phyloP scores from a whole-genome alignment of 2,797 vertebrate genomes.

The Moxostoma hubbsi region DNA sequence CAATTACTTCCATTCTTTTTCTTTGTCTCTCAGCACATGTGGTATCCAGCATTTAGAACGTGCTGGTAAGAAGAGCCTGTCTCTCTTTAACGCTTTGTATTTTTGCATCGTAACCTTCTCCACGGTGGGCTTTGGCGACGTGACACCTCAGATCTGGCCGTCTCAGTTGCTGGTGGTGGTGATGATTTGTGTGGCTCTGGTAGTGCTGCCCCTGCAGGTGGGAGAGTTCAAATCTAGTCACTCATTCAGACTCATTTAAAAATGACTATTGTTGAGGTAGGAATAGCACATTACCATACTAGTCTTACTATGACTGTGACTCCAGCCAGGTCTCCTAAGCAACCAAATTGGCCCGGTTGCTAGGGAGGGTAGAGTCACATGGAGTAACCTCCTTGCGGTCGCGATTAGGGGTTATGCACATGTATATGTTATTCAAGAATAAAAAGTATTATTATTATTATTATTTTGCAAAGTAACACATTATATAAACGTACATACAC shows the following conservation, averaged over 20 bases:
- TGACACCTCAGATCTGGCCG: slow-evolving; percentile 86
- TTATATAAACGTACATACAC: too few species aligned
- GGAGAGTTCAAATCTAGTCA: background rate
- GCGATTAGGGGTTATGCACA: too few species aligned
- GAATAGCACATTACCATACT: background rate
- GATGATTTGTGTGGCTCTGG: slow-evolving; percentile 86
- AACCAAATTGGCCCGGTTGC: too few species aligned
- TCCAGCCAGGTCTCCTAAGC: too few species aligned
- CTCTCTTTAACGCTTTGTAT: slow-evolving; percentile 82
- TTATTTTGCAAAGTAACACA: too few species aligned
- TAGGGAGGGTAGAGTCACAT: too few species aligned
- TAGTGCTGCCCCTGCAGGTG: slow-evolving; percentile 85
- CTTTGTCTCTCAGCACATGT: slow-evolving; percentile 66
- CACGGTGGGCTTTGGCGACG: slow-evolving; percentile 85
- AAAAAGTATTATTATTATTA: too few species aligned
- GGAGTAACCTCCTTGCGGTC: too few species aligned
- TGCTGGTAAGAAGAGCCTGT: slow-evolving; percentile 78
- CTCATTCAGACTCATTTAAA: slow-evolving; percentile 14
- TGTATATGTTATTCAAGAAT: too few species aligned
- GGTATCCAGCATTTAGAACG: slow-evolving; percentile 87
- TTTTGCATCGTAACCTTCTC: slow-evolving; percentile 90
- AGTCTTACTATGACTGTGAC: background rate
- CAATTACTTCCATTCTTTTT: background rate
- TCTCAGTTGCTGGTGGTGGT: slow-evolving; percentile 86
- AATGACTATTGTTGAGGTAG: background rate